These are phyloP conservation scores for Rhamphomyia laevipes DNA, from an alignment of 2,888 invertebrate genomes.

Conservation along the genomic window DNA sequence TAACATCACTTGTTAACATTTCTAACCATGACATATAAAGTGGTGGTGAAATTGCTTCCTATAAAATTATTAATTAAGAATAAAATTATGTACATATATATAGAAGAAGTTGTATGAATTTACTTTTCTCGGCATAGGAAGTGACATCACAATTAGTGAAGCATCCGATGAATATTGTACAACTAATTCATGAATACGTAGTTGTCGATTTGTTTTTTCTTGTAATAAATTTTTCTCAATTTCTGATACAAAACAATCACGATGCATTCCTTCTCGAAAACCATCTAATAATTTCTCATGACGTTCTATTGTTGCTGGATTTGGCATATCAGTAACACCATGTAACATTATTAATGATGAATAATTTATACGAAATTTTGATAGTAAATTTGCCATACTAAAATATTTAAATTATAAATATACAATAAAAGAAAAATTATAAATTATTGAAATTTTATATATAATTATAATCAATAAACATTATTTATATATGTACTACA, in stretches of 20 bases:
- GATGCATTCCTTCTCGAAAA: constrained; percentile 41
- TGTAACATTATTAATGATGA: constrained; percentile 84
- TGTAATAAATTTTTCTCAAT: constrained; percentile 40
- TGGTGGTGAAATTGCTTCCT: constrained; percentile 77
- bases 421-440: neutral
- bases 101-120: constrained; percentile 2
- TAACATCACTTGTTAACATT: constrained; percentile 75
- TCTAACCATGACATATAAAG: constrained; percentile 97
- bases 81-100: neutral
- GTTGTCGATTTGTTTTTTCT: constrained; percentile 82
- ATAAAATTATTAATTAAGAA: constrained; percentile 13
- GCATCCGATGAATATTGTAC: constrained; percentile 77
- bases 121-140: constrained; percentile 86
- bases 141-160: constrained; percentile 88
- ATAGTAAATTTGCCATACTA: constrained; percentile 85
- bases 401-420: constrained; percentile 5
- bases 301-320: constrained; percentile 56
- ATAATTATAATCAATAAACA: constrained; percentile 1
- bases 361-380: constrained; percentile 91
- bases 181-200: constrained; percentile 81
- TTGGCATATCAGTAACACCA: constrained; percentile 75
- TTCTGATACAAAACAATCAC: constrained; percentile 46
- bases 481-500: too few relatives aligned
- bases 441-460: neutral
- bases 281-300: constrained; percentile 61